Evolutionary conservation across 2,113 vertebrate species (phyloP).

Genomic region (Rhinopithecus roxellana): DNA sequence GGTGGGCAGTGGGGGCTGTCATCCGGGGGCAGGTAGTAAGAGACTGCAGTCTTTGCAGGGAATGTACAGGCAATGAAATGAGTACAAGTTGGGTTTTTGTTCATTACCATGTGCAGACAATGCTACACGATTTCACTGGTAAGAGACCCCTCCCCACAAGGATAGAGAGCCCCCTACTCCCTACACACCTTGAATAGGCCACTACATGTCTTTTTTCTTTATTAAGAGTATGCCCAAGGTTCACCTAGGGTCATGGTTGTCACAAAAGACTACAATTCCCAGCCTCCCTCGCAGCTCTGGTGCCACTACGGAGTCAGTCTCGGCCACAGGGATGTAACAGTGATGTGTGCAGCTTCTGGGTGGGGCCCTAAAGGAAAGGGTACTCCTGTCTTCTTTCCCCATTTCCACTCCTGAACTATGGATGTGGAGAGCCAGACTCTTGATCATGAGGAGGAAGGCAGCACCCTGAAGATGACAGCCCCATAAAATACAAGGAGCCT

Average conservation of each 20-base stretch:
- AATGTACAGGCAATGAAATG: background rate
- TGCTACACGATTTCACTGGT: background rate
- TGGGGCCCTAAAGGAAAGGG: accelerated
- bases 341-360: accelerated
- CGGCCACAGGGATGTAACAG: background rate
- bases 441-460: background rate
- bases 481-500: background rate
- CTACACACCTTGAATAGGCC: background rate
- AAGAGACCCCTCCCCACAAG: background rate
- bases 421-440: background rate
- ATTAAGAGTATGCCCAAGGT: background rate
- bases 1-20: background rate
- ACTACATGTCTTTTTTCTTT: background rate
- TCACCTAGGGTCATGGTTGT: background rate
- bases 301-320: background rate
- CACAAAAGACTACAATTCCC: too few species aligned
- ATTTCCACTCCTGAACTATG: background rate
- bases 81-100: background rate
- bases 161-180: background rate
- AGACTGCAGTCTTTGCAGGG: background rate
- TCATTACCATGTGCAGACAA: background rate
- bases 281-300: accelerated
- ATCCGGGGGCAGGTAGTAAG: background rate
- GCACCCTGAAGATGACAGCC: too few species aligned
- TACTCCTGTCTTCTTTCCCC: too few species aligned